Conservation (phyloP, 2,888 invertebrate species). For the Conistra vaccinii region DNA sequence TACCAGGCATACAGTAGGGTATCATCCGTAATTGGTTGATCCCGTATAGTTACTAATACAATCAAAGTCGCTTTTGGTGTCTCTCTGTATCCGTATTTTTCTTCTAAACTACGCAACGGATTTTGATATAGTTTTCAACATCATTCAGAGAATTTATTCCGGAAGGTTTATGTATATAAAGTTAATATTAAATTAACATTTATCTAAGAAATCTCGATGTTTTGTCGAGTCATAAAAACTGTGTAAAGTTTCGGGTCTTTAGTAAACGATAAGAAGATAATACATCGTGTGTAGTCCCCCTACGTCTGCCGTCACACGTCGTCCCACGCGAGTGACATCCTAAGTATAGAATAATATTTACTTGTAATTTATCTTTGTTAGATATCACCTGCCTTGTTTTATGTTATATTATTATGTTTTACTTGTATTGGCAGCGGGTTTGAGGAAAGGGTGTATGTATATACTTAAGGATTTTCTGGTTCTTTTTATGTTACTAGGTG, state of each 20-base stretch:
- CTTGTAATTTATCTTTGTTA: conserved; percentile 58
- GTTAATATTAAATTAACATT: too few species aligned
- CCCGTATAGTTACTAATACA: too few species aligned
- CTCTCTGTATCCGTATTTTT: neutral
- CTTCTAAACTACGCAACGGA: neutral
- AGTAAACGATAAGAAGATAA: conserved; percentile 2
- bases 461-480: neutral
- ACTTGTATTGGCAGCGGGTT: neutral
- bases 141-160: neutral
- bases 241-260: neutral
- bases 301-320: conserved; percentile 28
- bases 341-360: conserved; percentile 52
- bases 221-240: neutral
- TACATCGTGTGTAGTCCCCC: conserved; percentile 37
- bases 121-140: neutral
- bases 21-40: too few species aligned
- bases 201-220: neutral
- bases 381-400: conserved; percentile 32
- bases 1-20: too few species aligned
- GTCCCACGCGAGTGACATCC: conserved; percentile 20
- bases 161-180: neutral
- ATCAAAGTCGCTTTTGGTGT: neutral
- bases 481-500: neutral
- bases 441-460: neutral
- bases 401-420: conserved; percentile 3